These are phyloP conservation scores for Standfussiana lucernea DNA, from an alignment of 2,888 invertebrate genomes.

Conservation along the genomic window DNA sequence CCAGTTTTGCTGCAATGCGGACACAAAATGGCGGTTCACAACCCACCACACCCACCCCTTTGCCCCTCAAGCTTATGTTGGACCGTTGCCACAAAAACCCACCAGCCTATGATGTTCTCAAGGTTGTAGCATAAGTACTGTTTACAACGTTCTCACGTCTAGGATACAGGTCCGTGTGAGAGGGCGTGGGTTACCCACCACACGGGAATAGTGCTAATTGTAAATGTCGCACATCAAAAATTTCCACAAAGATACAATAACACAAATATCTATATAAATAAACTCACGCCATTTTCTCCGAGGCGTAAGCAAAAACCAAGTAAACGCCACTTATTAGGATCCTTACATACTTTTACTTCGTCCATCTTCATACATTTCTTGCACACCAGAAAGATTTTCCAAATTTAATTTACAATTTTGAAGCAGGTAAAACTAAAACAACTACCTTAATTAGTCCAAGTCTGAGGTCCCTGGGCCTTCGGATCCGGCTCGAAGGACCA, in stretches of 20 bases:
- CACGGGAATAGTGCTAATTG: background rate
- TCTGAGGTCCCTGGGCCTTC: background rate
- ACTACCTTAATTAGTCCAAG: background rate
- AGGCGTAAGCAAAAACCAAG: background rate
- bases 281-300: no score
- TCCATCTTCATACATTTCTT: background rate
- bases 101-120: background rate
- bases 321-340: background rate
- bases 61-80: background rate
- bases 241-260: background rate
- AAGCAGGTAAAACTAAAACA: background rate
- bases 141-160: background rate
- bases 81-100: background rate
- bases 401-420: background rate
- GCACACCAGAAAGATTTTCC: background rate
- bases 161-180: background rate
- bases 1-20: background rate
- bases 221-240: background rate
- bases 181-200: background rate
- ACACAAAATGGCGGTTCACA: constrained; percentile 15
- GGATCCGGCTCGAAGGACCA: background rate
- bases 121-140: background rate
- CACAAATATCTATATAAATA: background rate
- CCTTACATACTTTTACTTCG: background rate
- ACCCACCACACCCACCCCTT: background rate